Conservation (phyloP, 1,140 invertebrate species). For the Anoplophora glabripennis region DNA sequence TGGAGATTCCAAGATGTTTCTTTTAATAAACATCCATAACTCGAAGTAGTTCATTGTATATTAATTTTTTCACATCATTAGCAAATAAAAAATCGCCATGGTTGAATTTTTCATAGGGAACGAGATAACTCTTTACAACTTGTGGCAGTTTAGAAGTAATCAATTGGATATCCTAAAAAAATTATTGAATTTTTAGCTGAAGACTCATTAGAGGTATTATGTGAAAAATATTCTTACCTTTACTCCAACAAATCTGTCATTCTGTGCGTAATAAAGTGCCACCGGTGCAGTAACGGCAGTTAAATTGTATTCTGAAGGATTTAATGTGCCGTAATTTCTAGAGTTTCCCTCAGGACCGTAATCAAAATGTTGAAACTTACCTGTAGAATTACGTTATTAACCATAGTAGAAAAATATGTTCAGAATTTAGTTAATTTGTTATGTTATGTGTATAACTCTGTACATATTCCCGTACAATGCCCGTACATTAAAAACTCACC, state of each 20-base stretch:
- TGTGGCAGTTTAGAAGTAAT: no score
- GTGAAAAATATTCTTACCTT: not conserved
- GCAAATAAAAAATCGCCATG: slow-evolving; percentile 12
- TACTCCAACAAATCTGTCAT: not conserved
- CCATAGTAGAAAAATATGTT: no score
- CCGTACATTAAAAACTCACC: not conserved
- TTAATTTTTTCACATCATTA: slow-evolving; percentile 2
- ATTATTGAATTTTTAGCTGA: no score
- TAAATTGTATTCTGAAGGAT: slow-evolving; percentile 1
- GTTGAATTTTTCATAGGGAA: not conserved
- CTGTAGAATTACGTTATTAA: no score
- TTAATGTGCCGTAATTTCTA: not conserved
- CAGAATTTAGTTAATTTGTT: no score
- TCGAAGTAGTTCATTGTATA: slow-evolving; percentile 3
- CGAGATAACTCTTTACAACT: not conserved
- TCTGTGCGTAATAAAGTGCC: slow-evolving; percentile 2
- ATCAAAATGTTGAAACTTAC: no score
- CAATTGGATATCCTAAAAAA: no score
- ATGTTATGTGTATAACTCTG: no score
- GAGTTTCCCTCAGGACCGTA: not conserved
- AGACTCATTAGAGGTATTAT: no score
- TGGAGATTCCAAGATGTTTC: no score
- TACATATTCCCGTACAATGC: no score
- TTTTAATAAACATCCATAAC: slow-evolving; percentile 2
- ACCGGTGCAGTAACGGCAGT: slow-evolving; percentile 9